Conservation (phyloP, 1,140 invertebrate species). For the Telenomus remus region DNA sequence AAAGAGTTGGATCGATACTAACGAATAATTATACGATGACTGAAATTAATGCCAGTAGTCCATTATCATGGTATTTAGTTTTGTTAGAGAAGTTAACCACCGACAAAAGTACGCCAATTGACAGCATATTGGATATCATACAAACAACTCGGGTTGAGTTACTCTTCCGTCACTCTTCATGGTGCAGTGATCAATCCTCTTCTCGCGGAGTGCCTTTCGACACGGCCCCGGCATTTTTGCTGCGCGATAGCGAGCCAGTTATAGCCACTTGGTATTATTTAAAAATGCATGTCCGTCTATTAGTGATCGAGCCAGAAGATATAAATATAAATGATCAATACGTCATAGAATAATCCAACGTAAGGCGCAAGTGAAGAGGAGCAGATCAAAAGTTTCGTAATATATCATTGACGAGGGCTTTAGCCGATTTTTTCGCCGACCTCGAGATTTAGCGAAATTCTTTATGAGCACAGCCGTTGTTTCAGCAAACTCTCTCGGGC, state of each 20-base stretch:
- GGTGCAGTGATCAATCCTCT: constrained; percentile 29
- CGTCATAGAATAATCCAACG: not conserved
- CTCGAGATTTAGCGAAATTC: not conserved
- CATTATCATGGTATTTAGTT: too few relatives aligned
- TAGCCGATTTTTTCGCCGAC: too few relatives aligned
- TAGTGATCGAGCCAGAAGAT: constrained; percentile 1
- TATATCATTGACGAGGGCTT: too few relatives aligned
- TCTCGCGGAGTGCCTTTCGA: constrained; percentile 17
- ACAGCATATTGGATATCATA: constrained; percentile 15
- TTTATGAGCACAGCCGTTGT: not conserved
- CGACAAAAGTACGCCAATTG: constrained; percentile 17
- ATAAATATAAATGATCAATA: constrained; percentile 20
- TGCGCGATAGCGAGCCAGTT: constrained; percentile 3
- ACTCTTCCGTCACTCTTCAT: constrained; percentile 19
- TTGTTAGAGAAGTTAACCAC: constrained; percentile 5
- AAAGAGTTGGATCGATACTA: too few relatives aligned
- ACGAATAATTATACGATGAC: too few relatives aligned
- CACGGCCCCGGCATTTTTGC: not conserved
- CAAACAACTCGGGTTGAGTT: constrained; percentile 17
- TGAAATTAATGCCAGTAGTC: too few relatives aligned
- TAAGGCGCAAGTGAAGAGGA: too few relatives aligned
- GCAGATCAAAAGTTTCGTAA: too few relatives aligned
- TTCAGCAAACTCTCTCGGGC: too few relatives aligned
- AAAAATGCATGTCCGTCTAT: constrained; percentile 12
- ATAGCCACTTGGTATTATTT: constrained; percentile 11